These are phyloP conservation scores for Polypedilum vanderplanki DNA, from an alignment of 1,140 invertebrate genomes.

Conservation along the genomic window DNA sequence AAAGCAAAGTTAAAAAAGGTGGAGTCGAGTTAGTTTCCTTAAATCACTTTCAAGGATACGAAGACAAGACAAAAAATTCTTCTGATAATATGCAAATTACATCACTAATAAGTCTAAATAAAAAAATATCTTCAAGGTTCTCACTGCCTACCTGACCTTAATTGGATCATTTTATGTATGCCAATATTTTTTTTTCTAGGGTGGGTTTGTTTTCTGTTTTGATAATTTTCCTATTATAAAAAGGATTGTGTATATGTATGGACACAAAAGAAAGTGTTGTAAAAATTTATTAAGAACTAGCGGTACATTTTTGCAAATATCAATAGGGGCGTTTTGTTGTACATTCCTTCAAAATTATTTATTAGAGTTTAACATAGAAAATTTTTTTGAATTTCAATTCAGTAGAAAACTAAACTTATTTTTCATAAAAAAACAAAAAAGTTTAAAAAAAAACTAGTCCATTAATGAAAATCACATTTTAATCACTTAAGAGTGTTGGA, in stretches of 20 bases:
- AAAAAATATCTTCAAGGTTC: not conserved
- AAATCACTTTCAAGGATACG: not conserved
- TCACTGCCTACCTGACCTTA: not conserved
- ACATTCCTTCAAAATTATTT: too few relatives aligned
- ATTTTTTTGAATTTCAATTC: too few relatives aligned
- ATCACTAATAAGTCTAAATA: not conserved
- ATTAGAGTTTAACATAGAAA: too few relatives aligned
- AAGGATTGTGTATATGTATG: not conserved
- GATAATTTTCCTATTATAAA: conserved; percentile 19
- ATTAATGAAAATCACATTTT: too few relatives aligned
- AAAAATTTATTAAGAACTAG: not conserved
- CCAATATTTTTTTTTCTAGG: not conserved
- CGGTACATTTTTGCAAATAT: too few relatives aligned
- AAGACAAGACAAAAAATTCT: not conserved
- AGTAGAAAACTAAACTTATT: too few relatives aligned
- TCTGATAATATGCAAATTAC: not conserved
- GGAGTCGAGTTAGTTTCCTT: not conserved
- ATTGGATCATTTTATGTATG: conserved; percentile 3
- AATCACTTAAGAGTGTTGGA: too few relatives aligned
- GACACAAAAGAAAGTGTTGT: not conserved
- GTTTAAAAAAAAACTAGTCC: too few relatives aligned
- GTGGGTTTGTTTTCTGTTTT: conserved; percentile 11
- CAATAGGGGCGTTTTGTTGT: too few relatives aligned
- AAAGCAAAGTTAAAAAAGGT: not conserved
- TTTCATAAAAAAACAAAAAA: too few relatives aligned